phyloP scores from a whole-genome alignment of 2,113 vertebrate genomes.

The Notechis scutatus region DNA sequence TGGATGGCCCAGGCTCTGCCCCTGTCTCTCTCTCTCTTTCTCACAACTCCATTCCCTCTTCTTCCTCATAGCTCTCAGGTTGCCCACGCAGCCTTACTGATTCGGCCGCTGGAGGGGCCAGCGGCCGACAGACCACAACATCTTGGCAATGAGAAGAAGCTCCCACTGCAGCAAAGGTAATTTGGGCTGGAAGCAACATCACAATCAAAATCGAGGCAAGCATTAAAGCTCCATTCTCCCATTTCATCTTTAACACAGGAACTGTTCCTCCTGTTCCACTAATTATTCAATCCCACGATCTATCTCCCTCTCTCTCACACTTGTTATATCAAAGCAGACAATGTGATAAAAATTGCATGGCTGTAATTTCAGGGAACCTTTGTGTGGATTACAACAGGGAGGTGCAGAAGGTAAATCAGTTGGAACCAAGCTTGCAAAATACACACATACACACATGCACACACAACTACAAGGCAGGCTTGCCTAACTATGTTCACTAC shows the following conservation, averaged over 20 bases:
- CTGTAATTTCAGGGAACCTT: background rate
- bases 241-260: background rate
- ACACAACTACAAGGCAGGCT: background rate
- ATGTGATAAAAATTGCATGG: background rate
- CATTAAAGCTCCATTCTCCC: background rate
- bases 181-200: background rate
- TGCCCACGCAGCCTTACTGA: too few relatives aligned
- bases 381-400: background rate
- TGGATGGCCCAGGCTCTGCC: too few relatives aligned
- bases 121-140: too few relatives aligned
- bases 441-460: background rate
- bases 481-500: background rate
- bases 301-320: background rate
- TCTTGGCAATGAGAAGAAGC: too few relatives aligned
- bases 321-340: background rate
- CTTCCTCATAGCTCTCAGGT: too few relatives aligned
- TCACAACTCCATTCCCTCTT: too few relatives aligned
- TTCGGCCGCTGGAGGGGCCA: too few relatives aligned
- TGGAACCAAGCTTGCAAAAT: too few relatives aligned
- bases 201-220: background rate
- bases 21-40: too few relatives aligned
- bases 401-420: background rate
- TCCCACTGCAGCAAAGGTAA: background rate
- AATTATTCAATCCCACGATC: background rate
- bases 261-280: background rate